Conservation (phyloP, 1,140 invertebrate species). For the Lepidurus couesii region DNA sequence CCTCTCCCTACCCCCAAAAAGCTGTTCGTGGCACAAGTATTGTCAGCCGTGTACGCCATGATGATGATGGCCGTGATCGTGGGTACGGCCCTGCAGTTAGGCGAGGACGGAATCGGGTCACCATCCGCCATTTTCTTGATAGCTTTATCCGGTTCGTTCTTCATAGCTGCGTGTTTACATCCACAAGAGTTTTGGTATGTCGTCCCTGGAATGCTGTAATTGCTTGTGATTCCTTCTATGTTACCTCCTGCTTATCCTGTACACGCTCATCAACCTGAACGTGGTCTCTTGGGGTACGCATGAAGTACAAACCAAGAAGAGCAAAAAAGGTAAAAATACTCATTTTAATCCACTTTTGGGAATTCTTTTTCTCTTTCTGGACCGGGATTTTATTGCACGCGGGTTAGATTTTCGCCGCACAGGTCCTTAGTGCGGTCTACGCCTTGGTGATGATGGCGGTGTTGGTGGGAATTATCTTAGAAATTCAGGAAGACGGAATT, state of each 20-base stretch:
- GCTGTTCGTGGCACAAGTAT: conserved; percentile 86
- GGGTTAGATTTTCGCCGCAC: conserved; percentile 57
- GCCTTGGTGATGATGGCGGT: conserved; percentile 90
- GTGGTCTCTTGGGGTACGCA: conserved; percentile 97
- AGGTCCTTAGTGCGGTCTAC: conserved; percentile 69
- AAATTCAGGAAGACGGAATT: conserved; percentile 71
- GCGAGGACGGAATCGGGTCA: conserved; percentile 88
- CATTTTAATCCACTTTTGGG: background rate
- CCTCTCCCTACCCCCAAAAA: conserved; percentile 46
- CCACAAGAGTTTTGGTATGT: conserved; percentile 98
- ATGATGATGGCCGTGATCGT: conserved; percentile 99
- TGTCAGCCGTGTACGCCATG: conserved; percentile 90
- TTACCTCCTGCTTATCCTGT: conserved; percentile 95
- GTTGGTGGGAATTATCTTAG: conserved; percentile 74
- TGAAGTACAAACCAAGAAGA: conserved; percentile 93
- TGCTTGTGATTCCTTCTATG: conserved; percentile 95
- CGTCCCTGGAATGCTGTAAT: conserved; percentile 86
- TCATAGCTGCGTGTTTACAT: conserved; percentile 94
- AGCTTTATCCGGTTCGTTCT: conserved; percentile 82
- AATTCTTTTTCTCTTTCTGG: background rate
- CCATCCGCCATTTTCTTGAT: conserved; percentile 97
- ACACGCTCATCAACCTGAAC: conserved; percentile 96
- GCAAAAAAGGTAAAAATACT: conserved; percentile 72
- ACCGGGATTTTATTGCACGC: background rate
- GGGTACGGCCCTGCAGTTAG: conserved; percentile 93